Percentiles rank a stretch among this genome's conserved stretches.
phyloP scores from a whole-genome alignment of 2,888 invertebrate genomes.

The Ecdyonurus torrentis region DNA sequence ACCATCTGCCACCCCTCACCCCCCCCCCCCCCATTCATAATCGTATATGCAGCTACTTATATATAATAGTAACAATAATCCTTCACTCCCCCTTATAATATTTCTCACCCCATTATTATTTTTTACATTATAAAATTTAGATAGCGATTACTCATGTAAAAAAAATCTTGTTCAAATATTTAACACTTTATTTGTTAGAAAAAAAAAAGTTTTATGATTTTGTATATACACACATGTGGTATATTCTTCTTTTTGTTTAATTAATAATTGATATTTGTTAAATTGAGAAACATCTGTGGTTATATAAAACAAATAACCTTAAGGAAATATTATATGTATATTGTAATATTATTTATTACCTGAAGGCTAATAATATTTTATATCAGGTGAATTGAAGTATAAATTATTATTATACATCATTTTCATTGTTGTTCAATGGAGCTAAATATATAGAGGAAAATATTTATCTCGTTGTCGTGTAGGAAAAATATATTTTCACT shows the following conservation, averaged over 20 bases:
- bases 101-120: background rate
- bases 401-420: background rate
- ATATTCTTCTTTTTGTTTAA: background rate
- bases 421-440: background rate
- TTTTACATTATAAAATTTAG: background rate
- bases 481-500: too few relatives aligned
- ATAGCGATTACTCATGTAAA: conserved; percentile 1
- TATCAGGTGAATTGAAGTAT: background rate
- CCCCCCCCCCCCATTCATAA: background rate
- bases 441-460: background rate
- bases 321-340: background rate
- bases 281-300: background rate
- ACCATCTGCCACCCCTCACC: background rate
- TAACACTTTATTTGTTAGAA: too few relatives aligned
- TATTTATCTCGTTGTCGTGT: background rate
- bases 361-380: background rate
- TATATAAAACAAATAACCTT: background rate
- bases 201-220: background rate
- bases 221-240: background rate
- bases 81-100: background rate
- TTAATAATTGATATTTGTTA: background rate
- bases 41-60: background rate
- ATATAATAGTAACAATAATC: background rate
- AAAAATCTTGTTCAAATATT: background rate
- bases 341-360: background rate